Evolutionary conservation across 2,888 invertebrate genomes (phyloP).

Genomic region (Hirudinaria manillensis): DNA sequence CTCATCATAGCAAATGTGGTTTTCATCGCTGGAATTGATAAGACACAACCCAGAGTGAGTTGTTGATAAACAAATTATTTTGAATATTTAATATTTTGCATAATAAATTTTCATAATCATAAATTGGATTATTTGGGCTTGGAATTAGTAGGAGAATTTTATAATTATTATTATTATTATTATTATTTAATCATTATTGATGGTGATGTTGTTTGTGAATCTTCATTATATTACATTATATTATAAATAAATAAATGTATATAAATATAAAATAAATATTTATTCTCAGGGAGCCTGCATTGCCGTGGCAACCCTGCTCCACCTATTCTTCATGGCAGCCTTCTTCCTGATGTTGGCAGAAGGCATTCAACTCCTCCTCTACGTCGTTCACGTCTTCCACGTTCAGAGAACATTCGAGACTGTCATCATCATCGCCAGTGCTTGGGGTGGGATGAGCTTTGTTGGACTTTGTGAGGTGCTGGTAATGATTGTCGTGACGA

Average conservation of each 20-base stretch:
- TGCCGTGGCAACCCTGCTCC: slow-evolving; percentile 43
- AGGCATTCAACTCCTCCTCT: slow-evolving; percentile 46
- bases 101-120: too few species aligned
- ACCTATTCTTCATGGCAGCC: slow-evolving; percentile 47
- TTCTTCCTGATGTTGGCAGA: slow-evolving; percentile 49
- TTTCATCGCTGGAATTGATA: slow-evolving; percentile 44
- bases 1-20: slow-evolving; percentile 44
- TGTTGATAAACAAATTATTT: background rate
- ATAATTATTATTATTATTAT: too few species aligned
- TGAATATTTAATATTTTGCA: background rate
- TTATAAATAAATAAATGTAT: too few species aligned
- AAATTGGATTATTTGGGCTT: too few species aligned
- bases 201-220: too few species aligned
- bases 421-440: slow-evolving; percentile 34
- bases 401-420: slow-evolving; percentile 36
- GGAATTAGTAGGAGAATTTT: too few species aligned
- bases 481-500: background rate
- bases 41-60: slow-evolving; percentile 33
- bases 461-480: background rate
- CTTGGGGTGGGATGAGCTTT: slow-evolving; percentile 46
- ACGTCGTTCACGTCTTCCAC: slow-evolving; percentile 46
- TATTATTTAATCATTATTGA: too few species aligned
- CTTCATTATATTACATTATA: too few species aligned
- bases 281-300: background rate
- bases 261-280: too few species aligned